Conservation (phyloP, 2,888 invertebrate genomes). For the Busseola fusca region DNA sequence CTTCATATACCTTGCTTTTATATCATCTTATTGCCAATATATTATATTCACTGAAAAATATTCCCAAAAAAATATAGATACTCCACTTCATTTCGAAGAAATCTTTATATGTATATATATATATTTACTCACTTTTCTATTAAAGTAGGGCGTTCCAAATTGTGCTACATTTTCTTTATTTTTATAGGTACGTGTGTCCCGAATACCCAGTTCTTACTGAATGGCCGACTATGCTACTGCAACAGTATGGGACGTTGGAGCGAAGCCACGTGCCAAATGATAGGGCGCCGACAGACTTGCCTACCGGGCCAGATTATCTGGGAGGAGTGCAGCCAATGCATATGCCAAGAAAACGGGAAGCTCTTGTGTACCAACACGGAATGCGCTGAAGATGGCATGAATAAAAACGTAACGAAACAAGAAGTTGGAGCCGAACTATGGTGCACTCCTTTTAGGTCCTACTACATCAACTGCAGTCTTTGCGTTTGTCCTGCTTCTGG, state of each 20-base stretch:
- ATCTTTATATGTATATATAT: no score
- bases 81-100: background rate
- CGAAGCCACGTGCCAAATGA: conserved; percentile 71
- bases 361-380: conserved; percentile 72
- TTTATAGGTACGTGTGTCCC: conserved; percentile 78
- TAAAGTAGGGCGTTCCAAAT: background rate
- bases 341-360: conserved; percentile 77
- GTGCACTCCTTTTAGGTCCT: conserved; percentile 79
- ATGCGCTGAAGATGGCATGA: conserved; percentile 65
- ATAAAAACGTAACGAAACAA: conserved; percentile 35
- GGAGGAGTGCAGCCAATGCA: conserved; percentile 80
- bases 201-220: conserved; percentile 75
- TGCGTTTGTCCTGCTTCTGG: conserved; percentile 83
- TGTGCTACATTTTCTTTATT: conserved; percentile 22
- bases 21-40: background rate
- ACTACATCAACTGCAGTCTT: conserved; percentile 80
- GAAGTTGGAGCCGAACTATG: conserved; percentile 50
- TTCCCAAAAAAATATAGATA: no score
- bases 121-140: conserved; percentile 25
- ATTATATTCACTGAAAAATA: conserved; percentile 16
- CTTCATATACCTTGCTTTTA: background rate
- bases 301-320: conserved; percentile 76
- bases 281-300: conserved; percentile 71
- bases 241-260: conserved; percentile 75
- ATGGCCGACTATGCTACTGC: conserved; percentile 77